Base-by-base conservation (phyloP, 2,888 invertebrate genomes). In the Polietes domitor region DNA sequence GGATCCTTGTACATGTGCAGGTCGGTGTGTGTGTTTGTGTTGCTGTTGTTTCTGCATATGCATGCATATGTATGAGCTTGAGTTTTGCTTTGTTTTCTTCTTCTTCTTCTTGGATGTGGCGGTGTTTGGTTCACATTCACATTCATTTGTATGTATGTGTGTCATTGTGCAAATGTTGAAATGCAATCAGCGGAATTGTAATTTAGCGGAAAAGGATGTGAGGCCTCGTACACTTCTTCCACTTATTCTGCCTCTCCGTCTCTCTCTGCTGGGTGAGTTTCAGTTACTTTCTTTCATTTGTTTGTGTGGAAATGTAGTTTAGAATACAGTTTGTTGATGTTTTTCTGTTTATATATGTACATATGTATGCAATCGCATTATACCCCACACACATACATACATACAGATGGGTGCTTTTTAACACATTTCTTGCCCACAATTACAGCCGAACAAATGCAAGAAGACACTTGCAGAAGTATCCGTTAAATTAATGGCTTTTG, bases 151-250 rank as follows among this genome's bases (percentile, higher is more conserved):
- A 12, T 37, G 26, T 70, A 19, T 70, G 58, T 61, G 55, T 80
- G 53, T 71, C 73, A 63, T 53, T 76, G 63, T 80, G 50, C 70
- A 43, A 77, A 83, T 71, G 50, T 43, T 71, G 89, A 87, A 89
- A 89, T 90, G 88, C 90, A 91, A 91, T 91, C 90, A 91, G 88
- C 90, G 89, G 90, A 89, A 89, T 91, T 91, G 91, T 91, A 91
- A 91, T 91, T 91, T 91, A 90, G 89, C 89, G 88, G 88, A 89
- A 88, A 88, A 88, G 88, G 89, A 88, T 87, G 87, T 89, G 86
- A 85, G 86, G 88, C 87, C 86, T 86, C 87, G 86, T 84, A 79
- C 76, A 79, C 47, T 81, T 81, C 79, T 81, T 68, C 86, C 86
- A 86, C 73, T 75, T 68, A 55, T 80, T 78, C 37, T 75, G 26